Evolutionary conservation across 2,888 invertebrate genomes (phyloP).

Genomic region (Pachymerium ferrugineum): DNA sequence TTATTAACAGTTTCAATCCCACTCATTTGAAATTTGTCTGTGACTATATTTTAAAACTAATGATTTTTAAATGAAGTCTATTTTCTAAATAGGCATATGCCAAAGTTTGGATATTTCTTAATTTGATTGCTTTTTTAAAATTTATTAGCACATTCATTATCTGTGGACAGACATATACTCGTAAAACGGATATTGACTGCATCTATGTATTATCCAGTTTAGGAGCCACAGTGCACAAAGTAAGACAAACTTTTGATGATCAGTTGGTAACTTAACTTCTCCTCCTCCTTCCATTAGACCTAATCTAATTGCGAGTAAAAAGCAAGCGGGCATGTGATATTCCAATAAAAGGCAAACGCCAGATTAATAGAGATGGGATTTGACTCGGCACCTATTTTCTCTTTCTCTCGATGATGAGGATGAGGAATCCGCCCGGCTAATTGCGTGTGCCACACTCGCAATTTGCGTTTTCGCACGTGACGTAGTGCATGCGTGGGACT

Average conservation of each 20-base stretch:
- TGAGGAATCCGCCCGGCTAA: constrained; percentile 4
- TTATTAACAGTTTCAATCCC: too few species aligned
- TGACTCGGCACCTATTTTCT: constrained; percentile 8
- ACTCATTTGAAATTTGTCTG: too few species aligned
- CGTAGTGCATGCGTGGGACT: constrained; percentile 8
- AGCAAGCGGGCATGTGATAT: not conserved
- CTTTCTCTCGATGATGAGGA: not conserved
- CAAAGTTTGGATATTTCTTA: too few species aligned
- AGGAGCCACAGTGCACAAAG: constrained; percentile 87
- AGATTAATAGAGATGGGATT: constrained; percentile 13
- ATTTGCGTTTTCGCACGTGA: constrained; percentile 7
- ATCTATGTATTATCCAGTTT: constrained; percentile 69
- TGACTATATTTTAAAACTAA: too few species aligned
- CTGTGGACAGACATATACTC: constrained; percentile 92
- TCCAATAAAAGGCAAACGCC: constrained; percentile 4
- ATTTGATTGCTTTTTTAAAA: not conserved
- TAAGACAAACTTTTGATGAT: constrained; percentile 41
- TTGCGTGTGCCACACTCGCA: constrained; percentile 13
- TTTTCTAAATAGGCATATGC: too few species aligned
- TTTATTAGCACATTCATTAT: constrained; percentile 62
- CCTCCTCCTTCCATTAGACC: not conserved
- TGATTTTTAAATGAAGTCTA: too few species aligned
- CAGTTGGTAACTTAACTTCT: not conserved
- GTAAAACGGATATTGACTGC: constrained; percentile 85
- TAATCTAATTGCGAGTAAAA: constrained; percentile 13